Base-by-base conservation (phyloP, 2,888 invertebrate genomes). In the Leistus spinibarbis region DNA sequence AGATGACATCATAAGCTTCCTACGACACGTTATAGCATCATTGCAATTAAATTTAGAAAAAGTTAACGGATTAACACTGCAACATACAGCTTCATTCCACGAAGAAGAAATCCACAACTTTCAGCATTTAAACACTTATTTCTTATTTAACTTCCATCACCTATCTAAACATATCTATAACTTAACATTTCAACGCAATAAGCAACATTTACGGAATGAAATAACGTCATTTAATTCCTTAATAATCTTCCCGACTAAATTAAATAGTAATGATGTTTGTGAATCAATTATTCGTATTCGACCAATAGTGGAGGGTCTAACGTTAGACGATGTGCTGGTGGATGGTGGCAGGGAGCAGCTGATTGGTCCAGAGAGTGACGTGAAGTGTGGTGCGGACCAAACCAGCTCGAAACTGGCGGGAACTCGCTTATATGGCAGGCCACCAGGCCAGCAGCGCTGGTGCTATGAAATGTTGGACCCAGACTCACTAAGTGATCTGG, bases 391-490 rank as follows among this genome's bases (percentile, higher is more conserved):
- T 20, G 60, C 20, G 17, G 60, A 40, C 7, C 40, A 40, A 40
- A 40, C 40, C 40, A 40, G 40, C 40, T 40, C 40, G 13, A 72
- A 79, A 76, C 75, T 80, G 80, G 80, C 81, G 78, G 80, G 78
- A 27, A 81, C 80, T 76, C 80, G 81, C 77, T 79, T 80, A 69
- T 81, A 79, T 78, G 82, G 82, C 63, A 78, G 82, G 78, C 79
- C 80, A 71, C 77, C 78, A 20, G 80, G 79, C 76, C 78, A 79
- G 20, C 80, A 82, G 67, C 77, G 78, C 57, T 86, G 86, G 84
- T 84, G 84, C 75, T 87, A 87, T 82, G 86, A 86, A 77, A 86
- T 86, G 86, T 79, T 84, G 27, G 82, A 84, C 62, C 85, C 86
- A 56, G 84, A 85, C 76, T 76, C 77, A 17, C 57, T 67, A 40